A percentile compares a stretch with the other conserved stretches of the same genome.
These are phyloP conservation scores for Uropetala carovei DNA, from an alignment of 2,888 invertebrate genomes.

Conservation along the genomic window DNA sequence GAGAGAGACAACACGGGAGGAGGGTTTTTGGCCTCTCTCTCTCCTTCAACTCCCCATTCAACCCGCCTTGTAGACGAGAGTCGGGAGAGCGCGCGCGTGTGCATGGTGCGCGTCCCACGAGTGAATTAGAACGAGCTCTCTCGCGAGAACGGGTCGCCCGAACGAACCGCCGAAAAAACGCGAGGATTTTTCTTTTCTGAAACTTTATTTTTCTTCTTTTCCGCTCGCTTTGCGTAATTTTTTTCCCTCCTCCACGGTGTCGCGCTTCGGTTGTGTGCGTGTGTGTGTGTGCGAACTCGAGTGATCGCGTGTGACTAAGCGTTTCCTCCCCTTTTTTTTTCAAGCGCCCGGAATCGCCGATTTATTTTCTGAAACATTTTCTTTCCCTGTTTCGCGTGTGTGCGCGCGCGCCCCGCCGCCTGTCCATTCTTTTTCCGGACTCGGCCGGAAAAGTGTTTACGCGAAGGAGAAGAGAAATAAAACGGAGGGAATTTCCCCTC, in stretches of 20 bases:
- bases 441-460: neutral
- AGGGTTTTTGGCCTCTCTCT: no score
- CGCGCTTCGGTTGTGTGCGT: neutral
- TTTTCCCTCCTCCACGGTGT: neutral
- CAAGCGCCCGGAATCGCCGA: neutral
- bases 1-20: no score
- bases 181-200: no score
- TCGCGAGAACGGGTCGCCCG: neutral
- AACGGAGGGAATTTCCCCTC: neutral
- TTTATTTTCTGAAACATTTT: no score
- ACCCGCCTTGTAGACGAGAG: no score
- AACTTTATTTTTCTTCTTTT: no score
- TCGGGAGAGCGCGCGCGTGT: no score
- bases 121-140: constrained; percentile 3
- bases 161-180: neutral
- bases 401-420: no score
- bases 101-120: neutral
- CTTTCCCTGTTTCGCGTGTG: no score
- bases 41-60: no score
- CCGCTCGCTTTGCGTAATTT: neutral
- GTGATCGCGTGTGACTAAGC: neutral
- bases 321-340: neutral
- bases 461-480: neutral
- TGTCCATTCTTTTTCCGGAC: neutral
- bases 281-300: neutral